Evolutionary conservation across 2,888 invertebrate genomes (phyloP).

Genomic region (Bimastos eiseni): DNA sequence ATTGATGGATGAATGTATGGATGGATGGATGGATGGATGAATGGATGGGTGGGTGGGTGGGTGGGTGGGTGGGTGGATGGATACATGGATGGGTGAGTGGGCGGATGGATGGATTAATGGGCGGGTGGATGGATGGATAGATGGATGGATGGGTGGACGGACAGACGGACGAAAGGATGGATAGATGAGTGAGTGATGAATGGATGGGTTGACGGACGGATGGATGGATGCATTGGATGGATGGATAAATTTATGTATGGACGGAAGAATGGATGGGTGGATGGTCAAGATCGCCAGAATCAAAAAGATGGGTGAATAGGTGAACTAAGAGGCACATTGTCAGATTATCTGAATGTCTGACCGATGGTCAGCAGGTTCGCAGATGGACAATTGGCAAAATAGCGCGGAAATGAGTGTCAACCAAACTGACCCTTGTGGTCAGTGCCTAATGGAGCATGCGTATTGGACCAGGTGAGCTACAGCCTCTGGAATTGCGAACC

Average conservation of each 20-base stretch:
- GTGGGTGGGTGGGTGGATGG: neutral
- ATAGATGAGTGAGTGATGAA: neutral
- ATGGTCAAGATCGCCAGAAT: neutral
- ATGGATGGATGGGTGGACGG: constrained; percentile 13
- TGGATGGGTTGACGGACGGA: neutral
- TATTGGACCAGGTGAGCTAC: neutral
- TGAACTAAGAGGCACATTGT: neutral
- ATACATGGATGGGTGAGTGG: neutral
- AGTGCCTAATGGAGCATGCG: neutral
- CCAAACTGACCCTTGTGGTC: neutral
- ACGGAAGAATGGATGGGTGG: too few relatives aligned
- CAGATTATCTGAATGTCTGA: neutral
- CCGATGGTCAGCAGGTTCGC: neutral
- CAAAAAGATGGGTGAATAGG: neutral
- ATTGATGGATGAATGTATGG: too few relatives aligned
- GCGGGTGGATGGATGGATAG: neutral
- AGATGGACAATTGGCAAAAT: neutral
- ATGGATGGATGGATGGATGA: neutral
- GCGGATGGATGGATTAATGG: neutral
- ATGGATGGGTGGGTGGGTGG: neutral
- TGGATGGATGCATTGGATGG: neutral
- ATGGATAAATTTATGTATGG: too few relatives aligned
- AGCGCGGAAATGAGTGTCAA: neutral
- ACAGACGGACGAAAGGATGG: neutral
- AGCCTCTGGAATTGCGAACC: neutral